phyloP scores from a whole-genome alignment of 2,113 vertebrate species.

The Clarias gariepinus region DNA sequence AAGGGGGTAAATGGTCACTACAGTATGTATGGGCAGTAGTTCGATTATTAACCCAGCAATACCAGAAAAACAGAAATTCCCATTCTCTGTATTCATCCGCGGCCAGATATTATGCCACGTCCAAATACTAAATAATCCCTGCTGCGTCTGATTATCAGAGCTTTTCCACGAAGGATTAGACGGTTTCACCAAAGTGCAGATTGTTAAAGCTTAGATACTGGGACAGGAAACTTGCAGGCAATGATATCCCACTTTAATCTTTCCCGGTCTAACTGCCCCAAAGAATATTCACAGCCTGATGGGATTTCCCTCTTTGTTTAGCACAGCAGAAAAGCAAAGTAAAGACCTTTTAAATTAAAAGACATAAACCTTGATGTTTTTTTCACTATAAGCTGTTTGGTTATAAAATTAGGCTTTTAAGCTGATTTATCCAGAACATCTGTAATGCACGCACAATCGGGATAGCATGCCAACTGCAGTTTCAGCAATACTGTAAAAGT shows the following conservation, averaged over 20 bases:
- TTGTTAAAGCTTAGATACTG: slow-evolving; percentile 21
- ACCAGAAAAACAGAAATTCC: slow-evolving; percentile 3
- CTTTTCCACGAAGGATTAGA: slow-evolving; percentile 32
- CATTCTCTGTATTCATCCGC: not conserved
- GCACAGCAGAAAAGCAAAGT: not conserved
- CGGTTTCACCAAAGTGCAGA: slow-evolving; percentile 32
- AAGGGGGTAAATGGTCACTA: not conserved
- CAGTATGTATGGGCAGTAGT: not conserved
- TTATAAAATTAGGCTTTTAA: not conserved
- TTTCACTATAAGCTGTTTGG: not conserved
- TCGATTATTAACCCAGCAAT: not conserved
- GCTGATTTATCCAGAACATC: not conserved
- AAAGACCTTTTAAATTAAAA: not conserved
- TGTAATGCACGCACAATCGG: not conserved
- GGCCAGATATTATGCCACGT: slow-evolving; percentile 7
- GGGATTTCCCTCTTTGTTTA: slow-evolving; percentile 20
- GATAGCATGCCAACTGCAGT: too few species aligned
- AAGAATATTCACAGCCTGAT: not conserved
- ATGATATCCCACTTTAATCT: slow-evolving; percentile 40
- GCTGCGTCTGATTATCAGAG: slow-evolving; percentile 12
- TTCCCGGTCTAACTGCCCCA: not conserved
- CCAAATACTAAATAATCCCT: not conserved
- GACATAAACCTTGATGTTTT: not conserved
- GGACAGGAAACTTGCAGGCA: not conserved
- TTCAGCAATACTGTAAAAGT: not conserved